These are phyloP conservation scores for Protonemura montana DNA, from an alignment of 2,888 invertebrate genomes.

Conservation along the genomic window DNA sequence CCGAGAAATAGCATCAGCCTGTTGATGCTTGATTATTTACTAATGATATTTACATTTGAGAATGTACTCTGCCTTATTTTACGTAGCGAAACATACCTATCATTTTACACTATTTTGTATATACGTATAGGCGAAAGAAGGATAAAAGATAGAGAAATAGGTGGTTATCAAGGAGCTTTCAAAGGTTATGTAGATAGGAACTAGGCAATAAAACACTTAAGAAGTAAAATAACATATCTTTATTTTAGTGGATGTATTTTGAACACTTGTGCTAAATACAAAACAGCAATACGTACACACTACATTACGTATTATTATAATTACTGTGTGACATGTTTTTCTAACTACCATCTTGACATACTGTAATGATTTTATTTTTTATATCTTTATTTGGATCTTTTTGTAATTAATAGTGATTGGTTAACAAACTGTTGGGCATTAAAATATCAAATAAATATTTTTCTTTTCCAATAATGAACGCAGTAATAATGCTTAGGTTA, in stretches of 20 bases:
- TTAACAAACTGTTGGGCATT: neutral
- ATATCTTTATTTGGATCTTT: neutral
- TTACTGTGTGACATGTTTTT: neutral
- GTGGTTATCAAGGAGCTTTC: too few relatives aligned
- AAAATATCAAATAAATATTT: neutral
- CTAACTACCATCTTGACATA: neutral
- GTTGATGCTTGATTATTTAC: neutral
- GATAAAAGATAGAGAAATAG: too few relatives aligned
- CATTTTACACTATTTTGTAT: too few relatives aligned
- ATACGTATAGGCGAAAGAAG: too few relatives aligned
- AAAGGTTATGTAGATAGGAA: too few relatives aligned
- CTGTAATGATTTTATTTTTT: neutral
- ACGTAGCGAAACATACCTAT: too few relatives aligned
- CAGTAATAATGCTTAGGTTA: neutral
- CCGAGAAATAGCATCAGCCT: neutral
- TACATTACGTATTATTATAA: neutral
- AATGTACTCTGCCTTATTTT: neutral
- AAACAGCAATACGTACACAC: neutral
- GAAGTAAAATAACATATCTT: neutral
- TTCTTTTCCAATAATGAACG: neutral
- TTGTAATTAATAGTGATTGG: neutral
- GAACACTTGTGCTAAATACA: conserved; percentile 12
- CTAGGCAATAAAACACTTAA: too few relatives aligned
- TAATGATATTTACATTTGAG: neutral
- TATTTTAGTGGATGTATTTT: conserved; percentile 12